Conservation (phyloP, 2,797 vertebrate species). For the Tympanoctomys barrerae region DNA sequence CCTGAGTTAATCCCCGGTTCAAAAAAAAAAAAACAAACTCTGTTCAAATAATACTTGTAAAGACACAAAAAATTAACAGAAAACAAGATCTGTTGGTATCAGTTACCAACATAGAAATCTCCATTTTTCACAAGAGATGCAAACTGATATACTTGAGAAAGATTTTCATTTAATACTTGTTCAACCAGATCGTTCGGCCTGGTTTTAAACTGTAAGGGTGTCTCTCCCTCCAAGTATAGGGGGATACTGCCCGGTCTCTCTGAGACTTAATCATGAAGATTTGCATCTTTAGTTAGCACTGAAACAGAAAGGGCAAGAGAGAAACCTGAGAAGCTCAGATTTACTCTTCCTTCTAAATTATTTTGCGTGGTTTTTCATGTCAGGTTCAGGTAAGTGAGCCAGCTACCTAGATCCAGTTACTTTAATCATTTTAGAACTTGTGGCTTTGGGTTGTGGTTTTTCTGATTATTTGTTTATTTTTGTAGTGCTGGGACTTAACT, state of each 20-base stretch:
- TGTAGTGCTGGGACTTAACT: background rate
- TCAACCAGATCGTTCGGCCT: no score
- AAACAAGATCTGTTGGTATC: background rate
- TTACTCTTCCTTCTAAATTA: slow-evolving; percentile 3
- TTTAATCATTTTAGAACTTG: background rate
- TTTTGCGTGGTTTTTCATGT: background rate
- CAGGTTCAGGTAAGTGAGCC: background rate
- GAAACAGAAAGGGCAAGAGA: background rate
- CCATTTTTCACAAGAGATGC: slow-evolving; percentile 21
- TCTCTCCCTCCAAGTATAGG: background rate
- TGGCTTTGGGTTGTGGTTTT: background rate
- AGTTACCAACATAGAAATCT: background rate
- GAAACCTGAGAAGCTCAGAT: background rate
- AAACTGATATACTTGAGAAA: no score
- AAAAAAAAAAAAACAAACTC: background rate
- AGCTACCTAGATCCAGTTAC: background rate
- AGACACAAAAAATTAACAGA: background rate
- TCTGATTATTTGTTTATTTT: background rate
- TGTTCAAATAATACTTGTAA: slow-evolving; percentile 14
- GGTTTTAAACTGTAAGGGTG: no score
- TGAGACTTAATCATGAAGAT: background rate
- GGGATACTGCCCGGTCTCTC: background rate
- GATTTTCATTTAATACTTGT: no score
- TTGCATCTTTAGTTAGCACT: background rate
- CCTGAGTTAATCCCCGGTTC: no score